Evolutionary conservation across 2,113 vertebrate species (phyloP), one percentile per base, ranked within the genome.

Genomic region (Actenoides lindsayi): DNA sequence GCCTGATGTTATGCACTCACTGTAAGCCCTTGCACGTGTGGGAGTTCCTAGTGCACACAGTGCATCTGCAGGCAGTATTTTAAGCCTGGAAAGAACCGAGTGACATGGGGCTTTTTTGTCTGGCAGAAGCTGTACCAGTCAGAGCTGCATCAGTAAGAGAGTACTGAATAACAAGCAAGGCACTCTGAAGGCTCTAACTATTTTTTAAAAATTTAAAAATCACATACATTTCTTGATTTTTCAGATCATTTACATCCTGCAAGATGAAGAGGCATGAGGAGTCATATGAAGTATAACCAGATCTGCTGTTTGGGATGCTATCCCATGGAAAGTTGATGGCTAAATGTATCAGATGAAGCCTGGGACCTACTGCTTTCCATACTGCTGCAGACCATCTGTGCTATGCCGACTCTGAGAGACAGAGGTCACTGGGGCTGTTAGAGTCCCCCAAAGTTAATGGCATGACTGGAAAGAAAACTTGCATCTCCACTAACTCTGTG

Each of bases 231-330:
- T 78, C 54, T 94, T 79, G 89, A 37, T 68, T 95, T 97, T 82
- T 97, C 67, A 96, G 91, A 39, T 95, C 79, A 25, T 67, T 50
- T 74, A 94, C 31, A 68, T 97, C 92, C 97, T 97, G 50, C 65
- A 82, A 90, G 27, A 46, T 16, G 90, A 28, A 83, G 84, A 7
- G 10, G 50, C 44, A 24, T 3, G 7, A 31, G 12, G 17, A 74
- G 21, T 48, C 35, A 12, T 5, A 35, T 25, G 19, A 60, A 83
- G 37, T 16, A 20, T 37, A 57, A 59, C 9, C 30, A 75, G 17
- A 68, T 50, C 51, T 51, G 27, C 20, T 68, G 23, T 19, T 63
- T 50, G n/a, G 50, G 13, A 25, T 4, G 70, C 39, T 39, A 71
- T 30, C 28, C 27, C 56, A 77, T 31, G 33, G 65, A 65, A 77